These are phyloP conservation scores for Petaurus breviceps DNA, from an alignment of 2,113 vertebrate genomes.

Conservation along the genomic window DNA sequence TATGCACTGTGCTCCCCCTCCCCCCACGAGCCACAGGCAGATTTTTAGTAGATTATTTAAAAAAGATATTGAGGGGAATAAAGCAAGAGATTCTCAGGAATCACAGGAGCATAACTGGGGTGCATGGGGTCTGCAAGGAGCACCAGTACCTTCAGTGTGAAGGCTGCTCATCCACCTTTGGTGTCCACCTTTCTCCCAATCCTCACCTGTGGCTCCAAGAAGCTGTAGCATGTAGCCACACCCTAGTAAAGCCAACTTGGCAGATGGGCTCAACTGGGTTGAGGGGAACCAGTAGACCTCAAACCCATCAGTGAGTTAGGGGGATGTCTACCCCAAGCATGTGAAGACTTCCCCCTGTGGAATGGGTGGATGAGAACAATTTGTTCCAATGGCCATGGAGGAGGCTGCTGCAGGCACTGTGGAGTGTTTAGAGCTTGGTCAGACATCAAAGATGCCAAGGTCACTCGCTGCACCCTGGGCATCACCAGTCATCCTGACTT, in stretches of 20 bases:
- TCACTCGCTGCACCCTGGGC: too few relatives aligned
- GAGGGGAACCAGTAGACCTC: too few relatives aligned
- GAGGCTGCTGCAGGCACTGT: not conserved
- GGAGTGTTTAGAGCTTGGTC: not conserved
- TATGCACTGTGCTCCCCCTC: not conserved
- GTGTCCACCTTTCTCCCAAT: not conserved
- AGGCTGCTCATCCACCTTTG: not conserved
- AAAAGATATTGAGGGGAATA: not conserved
- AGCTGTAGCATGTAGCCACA: not conserved
- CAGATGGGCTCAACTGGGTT: not conserved
- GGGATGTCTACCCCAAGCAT: not conserved
- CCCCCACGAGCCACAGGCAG: not conserved
- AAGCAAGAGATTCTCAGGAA: not conserved
- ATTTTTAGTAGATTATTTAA: not conserved
- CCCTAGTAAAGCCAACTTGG: not conserved
- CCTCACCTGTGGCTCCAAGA: too few relatives aligned
- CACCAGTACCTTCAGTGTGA: not conserved
- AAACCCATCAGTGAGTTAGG: too few relatives aligned
- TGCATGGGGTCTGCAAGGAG: not conserved
- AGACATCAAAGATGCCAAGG: not conserved
- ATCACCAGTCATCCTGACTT: too few relatives aligned
- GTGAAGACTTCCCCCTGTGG: not conserved
- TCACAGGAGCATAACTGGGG: not conserved
- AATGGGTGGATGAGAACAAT: not conserved
- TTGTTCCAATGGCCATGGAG: not conserved